phyloP scores from a whole-genome alignment of 2,113 vertebrate species.

The Geothlypis trichas region DNA sequence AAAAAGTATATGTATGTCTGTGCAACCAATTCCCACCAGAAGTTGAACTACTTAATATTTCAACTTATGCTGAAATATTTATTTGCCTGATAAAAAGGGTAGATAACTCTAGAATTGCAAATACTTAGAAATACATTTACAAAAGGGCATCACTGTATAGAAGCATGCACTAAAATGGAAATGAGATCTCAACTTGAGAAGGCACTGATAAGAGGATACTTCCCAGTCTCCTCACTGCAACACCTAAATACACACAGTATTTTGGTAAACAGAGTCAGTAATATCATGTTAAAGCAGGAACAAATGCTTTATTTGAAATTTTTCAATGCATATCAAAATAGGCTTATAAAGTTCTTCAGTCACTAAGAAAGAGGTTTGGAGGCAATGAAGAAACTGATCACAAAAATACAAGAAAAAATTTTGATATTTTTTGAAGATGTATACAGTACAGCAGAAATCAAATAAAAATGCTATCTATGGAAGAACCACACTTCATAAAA shows the following conservation, averaged over 20 bases:
- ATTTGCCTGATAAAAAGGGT: neutral
- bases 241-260: neutral
- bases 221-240: neutral
- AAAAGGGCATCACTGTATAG: neutral
- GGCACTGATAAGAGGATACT: neutral
- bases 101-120: neutral
- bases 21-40: neutral
- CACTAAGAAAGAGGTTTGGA: neutral
- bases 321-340: neutral
- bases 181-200: neutral
- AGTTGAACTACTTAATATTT: neutral
- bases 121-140: neutral
- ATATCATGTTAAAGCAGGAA: neutral
- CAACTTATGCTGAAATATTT: neutral
- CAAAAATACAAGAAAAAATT: neutral
- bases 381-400: neutral
- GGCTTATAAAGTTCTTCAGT: neutral
- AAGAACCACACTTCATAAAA: neutral
- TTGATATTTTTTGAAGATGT: neutral
- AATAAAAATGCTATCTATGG: neutral
- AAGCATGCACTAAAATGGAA: neutral
- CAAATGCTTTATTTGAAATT: neutral
- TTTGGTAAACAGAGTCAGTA: neutral
- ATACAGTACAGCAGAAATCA: neutral
- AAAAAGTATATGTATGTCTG: neutral